Base-by-base conservation (phyloP, 1,140 invertebrate species). In the Calycopis cecrops region DNA sequence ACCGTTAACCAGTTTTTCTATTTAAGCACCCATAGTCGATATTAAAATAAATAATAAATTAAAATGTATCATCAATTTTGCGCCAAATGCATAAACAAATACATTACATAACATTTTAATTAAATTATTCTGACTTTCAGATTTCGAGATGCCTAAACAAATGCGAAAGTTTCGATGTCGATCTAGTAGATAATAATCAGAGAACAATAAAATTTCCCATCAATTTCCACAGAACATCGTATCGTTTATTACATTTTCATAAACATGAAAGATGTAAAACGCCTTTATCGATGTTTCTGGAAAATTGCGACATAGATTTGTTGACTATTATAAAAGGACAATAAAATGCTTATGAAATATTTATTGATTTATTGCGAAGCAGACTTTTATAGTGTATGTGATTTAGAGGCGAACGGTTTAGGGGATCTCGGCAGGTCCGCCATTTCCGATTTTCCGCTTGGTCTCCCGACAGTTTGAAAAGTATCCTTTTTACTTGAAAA, bases 361-460 rank as follows among this genome's bases (percentile, higher is more conserved):
- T 77, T 76, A 78, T 69, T 71, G 66, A 72, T 73, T 73, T 68
- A 76, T 74, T 60, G 67, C 40, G 6, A 56, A 62, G 37, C 38
- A 28, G 61, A 67, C 57, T 69, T 77, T 80, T 74, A 77, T 76
- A 68, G 71, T 71, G 67, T 67, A 52, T 64, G 57, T 76, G 73
- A 78, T 76, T 74, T 74, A 75, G 67, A 67, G 60, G 60, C 64
- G 61, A 73, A 69, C 66, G 63, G 65, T 66, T 68, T 63, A 55
- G 74, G 72, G 66, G 63, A 60, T 60, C 21, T 6, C 21, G 21
- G 66, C 52, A 61, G 62, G 67, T 62, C 59, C 69, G 70, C 69
- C 59, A 76, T 76, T 73, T 79, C 66, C 69, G 70, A 81, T 81
- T 81, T 77, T 59, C 79, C 67, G 78, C 62, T 57, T 68, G 62